phyloP scores from a whole-genome alignment of 2,888 invertebrate species.

The Hanleya hanleyi region DNA sequence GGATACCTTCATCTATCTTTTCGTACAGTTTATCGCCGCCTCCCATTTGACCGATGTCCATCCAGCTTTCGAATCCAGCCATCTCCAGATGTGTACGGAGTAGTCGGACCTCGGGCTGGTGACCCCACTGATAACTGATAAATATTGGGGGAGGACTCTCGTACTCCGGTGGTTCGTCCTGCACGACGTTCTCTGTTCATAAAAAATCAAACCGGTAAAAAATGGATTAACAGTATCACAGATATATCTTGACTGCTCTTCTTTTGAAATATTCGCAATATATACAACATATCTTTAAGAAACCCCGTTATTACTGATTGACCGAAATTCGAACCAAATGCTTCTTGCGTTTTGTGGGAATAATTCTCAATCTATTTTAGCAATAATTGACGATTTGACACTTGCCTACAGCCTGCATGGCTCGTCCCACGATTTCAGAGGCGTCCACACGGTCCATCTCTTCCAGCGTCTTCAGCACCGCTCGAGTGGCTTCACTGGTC shows the following conservation, averaged over 20 bases:
- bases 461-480: constrained; percentile 59
- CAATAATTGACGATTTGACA: no score
- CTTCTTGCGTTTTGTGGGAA: no score
- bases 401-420: constrained; percentile 61
- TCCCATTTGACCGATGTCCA: constrained; percentile 72
- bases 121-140: constrained; percentile 69
- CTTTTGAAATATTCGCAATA: no score
- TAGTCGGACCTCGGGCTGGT: constrained; percentile 66
- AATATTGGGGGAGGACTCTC: constrained; percentile 47
- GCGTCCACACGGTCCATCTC: constrained; percentile 68
- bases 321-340: no score
- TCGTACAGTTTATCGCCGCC: constrained; percentile 71
- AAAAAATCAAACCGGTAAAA: no score
- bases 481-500: constrained; percentile 62
- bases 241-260: no score
- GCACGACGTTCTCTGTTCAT: constrained; percentile 47
- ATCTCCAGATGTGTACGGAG: constrained; percentile 64
- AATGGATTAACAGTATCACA: no score
- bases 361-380: no score
- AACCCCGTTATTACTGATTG: no score
- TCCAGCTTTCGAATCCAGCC: constrained; percentile 70
- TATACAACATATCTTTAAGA: no score
- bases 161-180: constrained; percentile 48
- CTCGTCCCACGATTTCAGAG: constrained; percentile 63
- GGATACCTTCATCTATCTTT: constrained; percentile 68